A percentile compares a stretch with the other conserved stretches of the same genome.
Conservation (phyloP, 2,113 vertebrate species). For the Ptilorrhoa leucosticta region DNA sequence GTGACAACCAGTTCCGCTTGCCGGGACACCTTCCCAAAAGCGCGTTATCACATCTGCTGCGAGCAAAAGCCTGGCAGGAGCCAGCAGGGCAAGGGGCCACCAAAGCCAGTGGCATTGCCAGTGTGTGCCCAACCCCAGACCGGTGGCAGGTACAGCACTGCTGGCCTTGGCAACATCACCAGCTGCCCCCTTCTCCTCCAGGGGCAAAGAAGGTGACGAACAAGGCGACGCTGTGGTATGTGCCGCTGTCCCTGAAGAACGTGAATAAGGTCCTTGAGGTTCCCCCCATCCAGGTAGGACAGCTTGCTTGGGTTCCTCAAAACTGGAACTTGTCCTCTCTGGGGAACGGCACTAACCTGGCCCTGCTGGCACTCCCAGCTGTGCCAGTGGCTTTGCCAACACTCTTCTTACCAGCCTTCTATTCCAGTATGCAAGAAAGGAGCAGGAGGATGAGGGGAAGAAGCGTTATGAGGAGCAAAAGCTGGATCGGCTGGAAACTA, state of each 20-base stretch:
- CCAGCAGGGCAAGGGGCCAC: not conserved
- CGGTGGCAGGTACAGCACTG: fast-evolving
- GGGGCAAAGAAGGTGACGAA: constrained; percentile 89
- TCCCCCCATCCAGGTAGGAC: constrained; percentile 87
- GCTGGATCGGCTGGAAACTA: constrained; percentile 83
- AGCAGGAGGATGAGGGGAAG: constrained; percentile 84
- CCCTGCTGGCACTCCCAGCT: fast-evolving
- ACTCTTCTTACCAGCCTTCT: not conserved
- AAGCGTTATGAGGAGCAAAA: constrained; percentile 92
- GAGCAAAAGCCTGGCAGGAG: constrained; percentile 6
- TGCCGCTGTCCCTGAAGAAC: constrained; percentile 86
- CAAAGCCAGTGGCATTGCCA: fast-evolving
- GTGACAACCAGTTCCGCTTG: constrained; percentile 74
- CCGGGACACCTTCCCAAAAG: constrained; percentile 73
- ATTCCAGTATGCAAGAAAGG: constrained; percentile 77
- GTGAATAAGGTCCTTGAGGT: constrained; percentile 89
- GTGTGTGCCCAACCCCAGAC: not conserved
- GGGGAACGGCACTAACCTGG: not conserved
- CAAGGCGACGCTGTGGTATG: constrained; percentile 92
- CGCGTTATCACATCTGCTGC: constrained; percentile 66
- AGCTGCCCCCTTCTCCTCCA: constrained; percentile 37
- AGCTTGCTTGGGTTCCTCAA: not conserved
- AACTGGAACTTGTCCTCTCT: not conserved
- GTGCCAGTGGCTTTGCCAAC: not conserved
- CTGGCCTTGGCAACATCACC: not conserved